Evolutionary conservation across 2,113 vertebrate species (phyloP).

Genomic region (Nicator chloris): DNA sequence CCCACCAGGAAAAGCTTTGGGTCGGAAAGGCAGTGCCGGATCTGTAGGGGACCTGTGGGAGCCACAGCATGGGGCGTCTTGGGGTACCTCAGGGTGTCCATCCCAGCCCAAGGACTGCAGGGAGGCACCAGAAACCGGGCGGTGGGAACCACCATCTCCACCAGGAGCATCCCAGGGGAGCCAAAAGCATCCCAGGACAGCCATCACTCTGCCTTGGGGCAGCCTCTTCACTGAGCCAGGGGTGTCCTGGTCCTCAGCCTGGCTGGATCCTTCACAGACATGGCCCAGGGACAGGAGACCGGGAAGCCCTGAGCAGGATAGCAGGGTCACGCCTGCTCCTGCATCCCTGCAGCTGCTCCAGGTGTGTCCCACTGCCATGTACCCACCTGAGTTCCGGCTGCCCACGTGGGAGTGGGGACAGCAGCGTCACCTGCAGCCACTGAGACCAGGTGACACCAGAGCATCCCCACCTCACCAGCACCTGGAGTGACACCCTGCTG

Average conservation of each 20-base stretch:
- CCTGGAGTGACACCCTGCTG: not conserved
- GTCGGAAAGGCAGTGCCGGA: rapidly evolving
- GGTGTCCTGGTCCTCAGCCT: not conserved
- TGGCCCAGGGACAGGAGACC: not conserved
- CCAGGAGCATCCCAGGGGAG: not conserved
- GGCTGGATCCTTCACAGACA: rapidly evolving
- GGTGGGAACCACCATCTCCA: not conserved
- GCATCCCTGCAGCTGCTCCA: not conserved
- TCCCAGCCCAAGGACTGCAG: not conserved
- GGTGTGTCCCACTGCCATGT: rapidly evolving
- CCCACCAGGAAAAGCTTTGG: not conserved
- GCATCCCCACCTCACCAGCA: not conserved
- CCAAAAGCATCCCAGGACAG: not conserved
- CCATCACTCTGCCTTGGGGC: not conserved
- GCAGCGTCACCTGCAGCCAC: not conserved
- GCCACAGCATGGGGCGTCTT: rapidly evolving
- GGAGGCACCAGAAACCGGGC: rapidly evolving
- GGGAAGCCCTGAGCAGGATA: not conserved
- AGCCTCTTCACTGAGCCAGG: not conserved
- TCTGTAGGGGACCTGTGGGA: rapidly evolving
- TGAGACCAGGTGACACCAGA: not conserved
- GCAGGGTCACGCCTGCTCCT: not conserved
- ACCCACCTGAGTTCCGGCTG: rapidly evolving
- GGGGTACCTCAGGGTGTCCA: not conserved
- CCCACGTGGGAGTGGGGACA: not conserved